Evolutionary conservation across 2,888 invertebrate species (phyloP).

Genomic region (Eubasilissa splendida): DNA sequence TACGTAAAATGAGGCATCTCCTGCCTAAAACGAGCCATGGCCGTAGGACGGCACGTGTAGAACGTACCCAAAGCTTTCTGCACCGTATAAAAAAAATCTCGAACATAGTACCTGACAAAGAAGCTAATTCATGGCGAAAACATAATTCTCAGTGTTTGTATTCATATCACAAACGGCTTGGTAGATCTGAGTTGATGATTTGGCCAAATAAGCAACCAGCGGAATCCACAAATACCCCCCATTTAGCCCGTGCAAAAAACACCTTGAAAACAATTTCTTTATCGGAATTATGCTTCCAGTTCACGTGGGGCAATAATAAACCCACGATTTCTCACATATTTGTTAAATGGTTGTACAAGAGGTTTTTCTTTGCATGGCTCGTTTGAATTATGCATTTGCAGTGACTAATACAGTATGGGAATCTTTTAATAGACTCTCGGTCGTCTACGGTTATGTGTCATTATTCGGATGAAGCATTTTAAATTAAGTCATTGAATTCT

Average conservation of each 20-base stretch:
- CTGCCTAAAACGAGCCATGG: too few species aligned
- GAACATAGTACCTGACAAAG: neutral
- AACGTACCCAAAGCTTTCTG: too few species aligned
- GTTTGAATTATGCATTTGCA: constrained; percentile 13
- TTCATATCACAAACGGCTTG: constrained; percentile 4
- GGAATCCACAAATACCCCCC: neutral
- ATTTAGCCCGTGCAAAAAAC: neutral
- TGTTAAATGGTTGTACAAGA: constrained; percentile 25
- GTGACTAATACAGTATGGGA: constrained; percentile 15
- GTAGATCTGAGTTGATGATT: constrained; percentile 16
- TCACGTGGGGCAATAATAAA: constrained; percentile 34
- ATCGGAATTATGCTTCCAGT: constrained; percentile 14
- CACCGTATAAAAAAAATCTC: neutral
- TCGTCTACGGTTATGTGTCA: constrained; percentile 4
- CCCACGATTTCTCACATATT: constrained; percentile 35
- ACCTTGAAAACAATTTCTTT: constrained; percentile 18
- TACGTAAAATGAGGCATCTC: too few species aligned
- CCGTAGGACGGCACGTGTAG: too few species aligned
- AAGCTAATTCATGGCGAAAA: neutral
- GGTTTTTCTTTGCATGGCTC: constrained; percentile 1
- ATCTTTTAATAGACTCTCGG: constrained; percentile 22
- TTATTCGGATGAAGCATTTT: neutral
- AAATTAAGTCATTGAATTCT: neutral
- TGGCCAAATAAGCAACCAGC: constrained; percentile 17
- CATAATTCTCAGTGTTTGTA: neutral